Base-by-base conservation (phyloP, 2,888 invertebrate genomes). In the Spialia ferax region DNA sequence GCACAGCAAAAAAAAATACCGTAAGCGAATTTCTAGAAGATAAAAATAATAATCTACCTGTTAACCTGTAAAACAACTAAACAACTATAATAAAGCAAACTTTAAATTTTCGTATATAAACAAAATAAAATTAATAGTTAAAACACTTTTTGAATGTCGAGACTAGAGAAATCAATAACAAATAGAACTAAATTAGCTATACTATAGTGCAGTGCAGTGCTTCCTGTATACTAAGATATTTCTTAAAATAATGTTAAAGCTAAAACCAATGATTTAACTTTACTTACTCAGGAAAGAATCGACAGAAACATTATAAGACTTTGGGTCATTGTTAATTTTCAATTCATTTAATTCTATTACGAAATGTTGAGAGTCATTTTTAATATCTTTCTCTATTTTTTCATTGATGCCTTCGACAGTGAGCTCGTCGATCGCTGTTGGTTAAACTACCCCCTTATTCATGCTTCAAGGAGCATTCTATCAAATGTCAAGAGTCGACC, bases 401-500 rank as follows among this genome's bases (percentile, higher is more conserved):
- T 48, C 20, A 15, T 18, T 18, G 18, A 45, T 45, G 18, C 18
- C 13, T 50, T 22, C 13, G 10, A 10, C 18, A 18, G 8, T 22
- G 13, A 22, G 6, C 2, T 4, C 13, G 3, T 20, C 23, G 23
- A 10, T 57, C 64, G 48, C 35, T 5, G 18, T 20, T n/a, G 11
- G 18, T 59, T 10, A n/a, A 35, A 38, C 65, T 13, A 1, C n/a
- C 11, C 4, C 48, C 48, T 65, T 23, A 42, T 87, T 86, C 87
- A 89, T 86, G 89, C 84, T 87, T 82, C 82, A 78, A 81, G 77
- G 82, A 81, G 79, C 85, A 84, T 89, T 88, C 87, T 86, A 90
- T 90, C 90, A 90, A 90, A 90, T 89, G 89, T 87, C 90, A 88
- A 80, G 81, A 78, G 77, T 71, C 82, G 86, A 80, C 85, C 84